phyloP scores from a whole-genome alignment of 2,113 vertebrate species.

The Abramis brama region DNA sequence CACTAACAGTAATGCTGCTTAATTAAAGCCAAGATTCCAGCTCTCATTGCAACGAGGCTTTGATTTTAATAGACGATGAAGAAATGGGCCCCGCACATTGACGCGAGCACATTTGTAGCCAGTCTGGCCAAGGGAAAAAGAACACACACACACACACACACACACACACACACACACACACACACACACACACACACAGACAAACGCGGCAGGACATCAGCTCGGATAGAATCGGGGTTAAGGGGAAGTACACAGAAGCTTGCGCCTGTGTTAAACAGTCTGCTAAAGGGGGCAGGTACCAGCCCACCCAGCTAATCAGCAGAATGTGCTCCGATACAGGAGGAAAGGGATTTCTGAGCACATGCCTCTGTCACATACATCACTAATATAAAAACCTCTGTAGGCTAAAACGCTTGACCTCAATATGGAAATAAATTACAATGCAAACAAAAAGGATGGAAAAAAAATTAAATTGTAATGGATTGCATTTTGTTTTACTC shows the following conservation, averaged over 20 bases:
- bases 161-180: slow-evolving; percentile 12
- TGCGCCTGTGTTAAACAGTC: slow-evolving; percentile 22
- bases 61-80: slow-evolving; percentile 78
- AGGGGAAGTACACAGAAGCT: slow-evolving; percentile 8
- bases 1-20: slow-evolving; percentile 83
- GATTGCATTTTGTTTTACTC: slow-evolving; percentile 51
- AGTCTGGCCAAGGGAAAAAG: slow-evolving; percentile 55
- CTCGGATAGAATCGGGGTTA: slow-evolving; percentile 63
- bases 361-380: slow-evolving; percentile 30
- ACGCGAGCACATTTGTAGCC: slow-evolving; percentile 47
- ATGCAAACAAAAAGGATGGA: slow-evolving; percentile 7
- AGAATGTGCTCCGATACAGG: slow-evolving; percentile 58
- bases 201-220: slow-evolving; percentile 67
- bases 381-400: neutral
- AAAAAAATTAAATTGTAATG: slow-evolving; percentile 42
- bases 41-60: slow-evolving; percentile 55
- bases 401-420: slow-evolving; percentile 16
- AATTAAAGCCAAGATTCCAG: slow-evolving; percentile 75
- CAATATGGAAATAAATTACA: slow-evolving; percentile 20
- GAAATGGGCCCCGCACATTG: slow-evolving; percentile 58
- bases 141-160: neutral
- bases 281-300: slow-evolving; percentile 70
- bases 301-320: slow-evolving; percentile 73
- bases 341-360: slow-evolving; percentile 51
- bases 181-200: slow-evolving; percentile 15